These are phyloP conservation scores for Drymodes brunneopygia DNA, from an alignment of 2,113 vertebrate genomes.

Conservation along the genomic window DNA sequence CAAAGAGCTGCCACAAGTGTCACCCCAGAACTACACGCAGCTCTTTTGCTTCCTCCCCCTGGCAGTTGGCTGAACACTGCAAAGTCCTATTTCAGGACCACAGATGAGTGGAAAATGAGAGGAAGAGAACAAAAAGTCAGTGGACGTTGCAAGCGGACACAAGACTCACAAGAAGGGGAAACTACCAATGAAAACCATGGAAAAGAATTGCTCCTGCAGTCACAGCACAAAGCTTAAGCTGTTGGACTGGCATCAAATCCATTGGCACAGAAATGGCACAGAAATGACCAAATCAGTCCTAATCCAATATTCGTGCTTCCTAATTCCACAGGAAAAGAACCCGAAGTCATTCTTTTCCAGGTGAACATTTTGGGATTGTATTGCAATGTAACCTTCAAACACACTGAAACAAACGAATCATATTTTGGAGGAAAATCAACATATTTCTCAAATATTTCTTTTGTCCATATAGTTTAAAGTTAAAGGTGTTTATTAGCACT, in stretches of 20 bases:
- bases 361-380: not conserved
- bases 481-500: not conserved
- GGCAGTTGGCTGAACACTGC: not conserved
- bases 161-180: not conserved
- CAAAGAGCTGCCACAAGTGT: not conserved
- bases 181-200: fast-evolving
- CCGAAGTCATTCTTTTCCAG: not conserved
- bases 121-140: not conserved
- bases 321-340: not conserved
- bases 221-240: not conserved
- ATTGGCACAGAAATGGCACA: not conserved
- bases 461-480: not conserved
- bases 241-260: not conserved
- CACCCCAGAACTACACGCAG: not conserved
- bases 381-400: not conserved
- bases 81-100: not conserved
- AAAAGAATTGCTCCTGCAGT: not conserved
- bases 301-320: fast-evolving
- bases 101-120: not conserved
- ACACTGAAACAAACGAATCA: not conserved
- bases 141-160: not conserved
- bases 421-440: not conserved
- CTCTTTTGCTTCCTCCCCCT: not conserved
- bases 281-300: not conserved
- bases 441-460: not conserved